phyloP scores from a whole-genome alignment of 2,888 invertebrate genomes.

The Brachypalpus laphriformis region DNA sequence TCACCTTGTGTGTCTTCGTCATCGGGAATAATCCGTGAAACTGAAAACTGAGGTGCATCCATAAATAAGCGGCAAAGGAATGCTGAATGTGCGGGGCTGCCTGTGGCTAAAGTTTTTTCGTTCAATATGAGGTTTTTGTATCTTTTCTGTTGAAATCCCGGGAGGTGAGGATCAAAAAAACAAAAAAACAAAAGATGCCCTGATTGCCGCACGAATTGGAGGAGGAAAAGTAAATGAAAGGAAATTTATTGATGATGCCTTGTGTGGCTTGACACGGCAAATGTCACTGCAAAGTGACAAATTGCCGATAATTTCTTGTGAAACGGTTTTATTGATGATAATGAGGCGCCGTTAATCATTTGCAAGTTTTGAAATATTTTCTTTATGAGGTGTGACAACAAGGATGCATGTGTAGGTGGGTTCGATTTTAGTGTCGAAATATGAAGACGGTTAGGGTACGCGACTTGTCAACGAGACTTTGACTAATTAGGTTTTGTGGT shows the following conservation, averaged over 20 bases:
- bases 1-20: constrained; percentile 41
- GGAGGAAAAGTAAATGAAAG: neutral
- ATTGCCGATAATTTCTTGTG: constrained; percentile 64
- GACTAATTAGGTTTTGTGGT: neutral
- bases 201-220: neutral
- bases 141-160: constrained; percentile 31
- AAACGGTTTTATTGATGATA: constrained; percentile 65
- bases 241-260: constrained; percentile 42
- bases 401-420: neutral
- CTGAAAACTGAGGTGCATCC: constrained; percentile 51
- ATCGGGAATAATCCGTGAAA: constrained; percentile 16
- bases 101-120: constrained; percentile 14
- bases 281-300: constrained; percentile 59
- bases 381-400: constrained; percentile 8
- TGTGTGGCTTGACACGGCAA: constrained; percentile 39
- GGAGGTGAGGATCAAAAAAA: neutral
- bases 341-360: constrained; percentile 65
- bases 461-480: neutral
- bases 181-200: neutral
- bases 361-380: constrained; percentile 2
- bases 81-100: neutral
- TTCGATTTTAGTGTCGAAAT: neutral
- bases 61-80: constrained; percentile 65
- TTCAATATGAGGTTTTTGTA: constrained; percentile 24
- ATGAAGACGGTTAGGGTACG: neutral